Evolutionary conservation across 2,113 vertebrate species (phyloP).

Genomic region (Paramisgurnus dabryanus): DNA sequence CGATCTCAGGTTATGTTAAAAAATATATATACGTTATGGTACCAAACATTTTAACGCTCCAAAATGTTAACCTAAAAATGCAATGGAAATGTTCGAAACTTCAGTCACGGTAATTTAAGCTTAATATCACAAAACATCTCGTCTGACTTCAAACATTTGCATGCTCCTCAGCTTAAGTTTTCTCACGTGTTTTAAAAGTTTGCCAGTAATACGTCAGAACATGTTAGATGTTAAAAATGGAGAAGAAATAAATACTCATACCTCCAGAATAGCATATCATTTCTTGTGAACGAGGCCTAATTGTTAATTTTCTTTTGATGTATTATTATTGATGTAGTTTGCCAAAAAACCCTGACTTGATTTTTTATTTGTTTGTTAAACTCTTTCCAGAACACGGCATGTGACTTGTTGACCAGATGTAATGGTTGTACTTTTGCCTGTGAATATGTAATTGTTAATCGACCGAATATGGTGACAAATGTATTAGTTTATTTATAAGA

Average conservation of each 20-base stretch:
- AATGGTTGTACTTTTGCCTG: background rate
- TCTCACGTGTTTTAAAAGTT: slow-evolving; percentile 52
- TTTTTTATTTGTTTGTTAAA: slow-evolving; percentile 10
- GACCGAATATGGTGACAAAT: no score
- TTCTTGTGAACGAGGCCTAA: background rate
- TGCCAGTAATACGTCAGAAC: slow-evolving; percentile 54
- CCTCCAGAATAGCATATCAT: slow-evolving; percentile 11
- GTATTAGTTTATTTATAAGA: no score
- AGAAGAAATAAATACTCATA: background rate
- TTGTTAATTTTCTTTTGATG: slow-evolving; percentile 28
- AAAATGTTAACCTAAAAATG: slow-evolving; percentile 30
- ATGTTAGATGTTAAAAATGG: slow-evolving; percentile 56
- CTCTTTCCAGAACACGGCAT: background rate
- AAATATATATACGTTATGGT: no score
- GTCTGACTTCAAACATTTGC: slow-evolving; percentile 57
- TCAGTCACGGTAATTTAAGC: slow-evolving; percentile 65
- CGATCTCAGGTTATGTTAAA: no score
- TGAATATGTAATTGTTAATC: no score
- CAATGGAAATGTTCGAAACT: slow-evolving; percentile 44
- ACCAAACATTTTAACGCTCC: background rate
- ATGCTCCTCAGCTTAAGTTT: slow-evolving; percentile 53
- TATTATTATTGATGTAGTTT: slow-evolving; percentile 10
- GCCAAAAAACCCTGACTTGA: background rate
- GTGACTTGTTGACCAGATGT: background rate
- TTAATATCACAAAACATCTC: slow-evolving; percentile 61